phyloP scores from a whole-genome alignment of 2,113 vertebrate species.

The Epinephelus cyanopodus region DNA sequence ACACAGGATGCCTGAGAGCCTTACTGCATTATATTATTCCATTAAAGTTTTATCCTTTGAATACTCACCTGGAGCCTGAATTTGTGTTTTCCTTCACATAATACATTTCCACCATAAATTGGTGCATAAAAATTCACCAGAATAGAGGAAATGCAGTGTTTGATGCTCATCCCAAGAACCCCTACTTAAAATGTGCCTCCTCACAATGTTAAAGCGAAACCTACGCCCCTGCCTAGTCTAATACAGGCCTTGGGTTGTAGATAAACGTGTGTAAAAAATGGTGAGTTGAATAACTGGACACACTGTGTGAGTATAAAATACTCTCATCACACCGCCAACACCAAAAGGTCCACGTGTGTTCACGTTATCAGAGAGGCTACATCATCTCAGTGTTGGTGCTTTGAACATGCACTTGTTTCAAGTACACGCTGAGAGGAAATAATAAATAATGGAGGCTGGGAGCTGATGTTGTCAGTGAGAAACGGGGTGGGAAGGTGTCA shows the following conservation, averaged over 20 bases:
- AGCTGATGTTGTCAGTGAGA: conserved; percentile 34
- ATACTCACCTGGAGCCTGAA: too few relatives aligned
- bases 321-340: conserved; percentile 13
- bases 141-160: too few relatives aligned
- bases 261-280: not conserved
- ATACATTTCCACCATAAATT: too few relatives aligned
- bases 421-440: conserved; percentile 39
- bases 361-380: conserved; percentile 19
- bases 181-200: too few relatives aligned
- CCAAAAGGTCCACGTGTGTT: conserved; percentile 15
- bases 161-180: too few relatives aligned
- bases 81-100: too few relatives aligned
- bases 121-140: too few relatives aligned
- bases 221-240: too few relatives aligned
- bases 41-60: too few relatives aligned
- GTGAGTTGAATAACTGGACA: not conserved
- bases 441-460: conserved; percentile 45
- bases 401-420: conserved; percentile 41
- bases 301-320: conserved; percentile 3
- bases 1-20: too few relatives aligned
- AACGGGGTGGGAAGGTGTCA: conserved; percentile 47
- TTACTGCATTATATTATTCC: too few relatives aligned
- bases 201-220: too few relatives aligned
- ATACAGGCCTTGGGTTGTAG: not conserved
- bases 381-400: conserved; percentile 17